Percentiles rank a stretch among this genome's conserved stretches.
Evolutionary conservation across 2,113 vertebrate species (phyloP).

Genomic region (Pardalotus punctatus): DNA sequence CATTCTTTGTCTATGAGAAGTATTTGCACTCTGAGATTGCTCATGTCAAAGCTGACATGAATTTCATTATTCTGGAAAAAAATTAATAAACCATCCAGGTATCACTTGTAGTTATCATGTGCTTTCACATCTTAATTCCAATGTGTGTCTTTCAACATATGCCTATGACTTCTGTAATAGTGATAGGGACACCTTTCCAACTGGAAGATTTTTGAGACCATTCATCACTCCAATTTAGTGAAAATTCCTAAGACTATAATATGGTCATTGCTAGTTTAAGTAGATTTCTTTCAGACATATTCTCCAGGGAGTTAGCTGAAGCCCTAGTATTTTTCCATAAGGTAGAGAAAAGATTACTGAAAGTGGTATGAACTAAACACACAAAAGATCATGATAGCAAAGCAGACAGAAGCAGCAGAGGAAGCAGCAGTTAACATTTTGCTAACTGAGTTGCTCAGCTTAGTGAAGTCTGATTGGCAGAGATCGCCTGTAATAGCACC

Average conservation of each 20-base stretch:
- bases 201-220: background rate
- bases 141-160: rapidly evolving
- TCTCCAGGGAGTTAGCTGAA: background rate
- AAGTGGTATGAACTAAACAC: background rate
- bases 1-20: background rate
- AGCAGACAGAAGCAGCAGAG: background rate
- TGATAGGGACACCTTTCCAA: background rate
- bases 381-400: background rate
- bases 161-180: background rate
- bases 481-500: background rate
- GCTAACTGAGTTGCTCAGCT: background rate
- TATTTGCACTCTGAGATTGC: background rate
- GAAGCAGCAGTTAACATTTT: background rate
- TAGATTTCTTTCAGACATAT: background rate
- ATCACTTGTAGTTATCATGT: background rate
- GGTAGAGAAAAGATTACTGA: background rate
- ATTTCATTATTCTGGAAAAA: background rate
- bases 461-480: background rate
- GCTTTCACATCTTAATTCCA: background rate
- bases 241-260: background rate
- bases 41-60: background rate
- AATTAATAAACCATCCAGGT: background rate
- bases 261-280: background rate
- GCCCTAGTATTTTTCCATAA: background rate
- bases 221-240: background rate